Evolutionary conservation across 2,888 invertebrate species (phyloP), one percentile per base, ranked within the genome.

Genomic region (Ophion costatus): DNA sequence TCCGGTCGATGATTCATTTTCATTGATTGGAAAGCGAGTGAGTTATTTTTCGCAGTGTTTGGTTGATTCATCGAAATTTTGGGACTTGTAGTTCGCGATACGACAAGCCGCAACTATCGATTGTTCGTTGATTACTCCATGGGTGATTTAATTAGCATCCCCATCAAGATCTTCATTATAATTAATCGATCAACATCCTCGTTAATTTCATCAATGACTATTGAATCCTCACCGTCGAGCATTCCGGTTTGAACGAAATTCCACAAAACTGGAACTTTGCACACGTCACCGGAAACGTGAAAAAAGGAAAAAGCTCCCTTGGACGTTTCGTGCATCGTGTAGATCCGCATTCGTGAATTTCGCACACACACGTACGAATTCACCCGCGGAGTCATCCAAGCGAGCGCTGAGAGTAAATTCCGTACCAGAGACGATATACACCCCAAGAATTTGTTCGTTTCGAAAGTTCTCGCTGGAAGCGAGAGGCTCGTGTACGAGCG

Each of bases 401-500:
- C 17, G n/a, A n/a, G 20, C 20, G 51, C 57, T 14, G n/a, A 66
- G 9, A 64, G 38, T 63, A 76, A 33, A 56, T 63, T 59, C 38
- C 14, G 24, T 24, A 51, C 56, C 24, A 42, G 42, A 64, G 79
- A 70, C 45, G 71, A 61, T 61, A 75, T 76, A 45, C 17, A 59
- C 67, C 29, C 80, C 57, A 67, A 59, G 76, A 84, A 80, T 80
- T 84, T 69, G 57, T 66, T 61, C 67, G 61, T 51, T 80, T 70
- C 71, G 67, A 76, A 77, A 81, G 69, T 77, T 78, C 81, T 45
- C 77, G 67, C 74, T 67, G 42, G 10, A 56, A 63, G 51, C 66
- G 67, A 82, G 71, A 77, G 77, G 77, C 59, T 69, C 42, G 22
- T 9, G 2, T 71, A 24, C 74, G 42, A 17, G 11, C 5, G 22